A percentile compares a stretch with the other conserved stretches of the same genome.
These are phyloP conservation scores for Elysia crispata DNA, from an alignment of 2,888 invertebrate species.

Conservation along the genomic window DNA sequence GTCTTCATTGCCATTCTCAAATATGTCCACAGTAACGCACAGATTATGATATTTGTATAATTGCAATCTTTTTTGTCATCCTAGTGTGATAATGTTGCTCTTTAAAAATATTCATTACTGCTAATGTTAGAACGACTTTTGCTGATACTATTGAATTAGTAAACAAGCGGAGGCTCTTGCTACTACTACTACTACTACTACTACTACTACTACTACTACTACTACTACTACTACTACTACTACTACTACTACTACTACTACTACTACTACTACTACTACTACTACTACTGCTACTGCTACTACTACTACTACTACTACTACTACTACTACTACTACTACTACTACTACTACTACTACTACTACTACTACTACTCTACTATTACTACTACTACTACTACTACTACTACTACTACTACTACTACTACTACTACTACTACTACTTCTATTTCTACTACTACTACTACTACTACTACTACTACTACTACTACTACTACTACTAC, in stretches of 20 bases:
- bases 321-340: constrained; percentile 15
- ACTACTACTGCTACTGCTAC: neutral
- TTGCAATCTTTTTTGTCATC: too few species aligned
- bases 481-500: constrained; percentile 15
- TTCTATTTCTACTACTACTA: too few species aligned
- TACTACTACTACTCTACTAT: neutral
- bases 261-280: constrained; percentile 13
- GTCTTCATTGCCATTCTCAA: too few species aligned
- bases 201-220: constrained; percentile 15
- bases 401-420: constrained; percentile 33
- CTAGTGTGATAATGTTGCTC: too few species aligned
- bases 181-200: neutral
- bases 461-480: neutral
- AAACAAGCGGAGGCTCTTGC: too few species aligned
- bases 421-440: too few species aligned
- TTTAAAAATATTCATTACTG: too few species aligned
- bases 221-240: constrained; percentile 4
- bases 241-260: constrained; percentile 5
- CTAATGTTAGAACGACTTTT: constrained; percentile 12
- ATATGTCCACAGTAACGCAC: too few species aligned
- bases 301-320: constrained; percentile 24
- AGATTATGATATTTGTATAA: too few species aligned
- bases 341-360: constrained; percentile 1
- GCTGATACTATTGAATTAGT: too few species aligned
- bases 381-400: constrained; percentile 37